Percentiles rank a stretch among this genome's conserved stretches.
These are phyloP conservation scores for Mesocentrotus franciscanus DNA, from an alignment of 53 echinoderm and acorn worm genomes.

Conservation along the genomic window DNA sequence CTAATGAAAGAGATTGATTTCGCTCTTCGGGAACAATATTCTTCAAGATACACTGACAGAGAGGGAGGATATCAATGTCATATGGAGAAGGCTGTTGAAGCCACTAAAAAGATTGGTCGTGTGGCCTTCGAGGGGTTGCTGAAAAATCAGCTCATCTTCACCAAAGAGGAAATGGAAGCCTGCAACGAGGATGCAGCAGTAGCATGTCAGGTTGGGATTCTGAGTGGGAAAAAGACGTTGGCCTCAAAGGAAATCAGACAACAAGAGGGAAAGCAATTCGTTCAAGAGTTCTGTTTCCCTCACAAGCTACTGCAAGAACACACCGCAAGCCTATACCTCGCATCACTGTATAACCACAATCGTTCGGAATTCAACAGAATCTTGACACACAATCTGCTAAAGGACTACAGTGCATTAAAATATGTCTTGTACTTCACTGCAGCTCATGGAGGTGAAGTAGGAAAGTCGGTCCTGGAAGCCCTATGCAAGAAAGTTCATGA, in stretches of 20 bases:
- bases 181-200: not conserved
- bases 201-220: not conserved
- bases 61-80: not conserved
- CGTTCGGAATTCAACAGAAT: not conserved
- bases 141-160: not conserved
- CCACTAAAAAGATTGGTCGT: not conserved
- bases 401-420: not conserved
- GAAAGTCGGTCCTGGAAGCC: not conserved
- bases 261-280: not conserved
- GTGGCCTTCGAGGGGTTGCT: not conserved
- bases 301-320: conserved; percentile 14
- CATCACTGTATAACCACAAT: not conserved
- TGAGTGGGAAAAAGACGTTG: not conserved
- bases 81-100: not conserved
- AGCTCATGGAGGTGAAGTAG: not conserved
- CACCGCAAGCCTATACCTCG: not conserved
- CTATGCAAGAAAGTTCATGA: too few relatives aligned
- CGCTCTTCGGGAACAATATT: not conserved
- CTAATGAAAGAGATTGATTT: not conserved
- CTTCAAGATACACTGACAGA: not conserved
- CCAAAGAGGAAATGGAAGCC: not conserved
- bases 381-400: not conserved
- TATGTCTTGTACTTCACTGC: not conserved
- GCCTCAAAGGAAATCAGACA: not conserved
- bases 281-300: not conserved